A percentile compares a stretch with the other conserved stretches of the same genome.
phyloP scores from a whole-genome alignment of 2,888 invertebrate species.

The Trachelus troglodyta region DNA sequence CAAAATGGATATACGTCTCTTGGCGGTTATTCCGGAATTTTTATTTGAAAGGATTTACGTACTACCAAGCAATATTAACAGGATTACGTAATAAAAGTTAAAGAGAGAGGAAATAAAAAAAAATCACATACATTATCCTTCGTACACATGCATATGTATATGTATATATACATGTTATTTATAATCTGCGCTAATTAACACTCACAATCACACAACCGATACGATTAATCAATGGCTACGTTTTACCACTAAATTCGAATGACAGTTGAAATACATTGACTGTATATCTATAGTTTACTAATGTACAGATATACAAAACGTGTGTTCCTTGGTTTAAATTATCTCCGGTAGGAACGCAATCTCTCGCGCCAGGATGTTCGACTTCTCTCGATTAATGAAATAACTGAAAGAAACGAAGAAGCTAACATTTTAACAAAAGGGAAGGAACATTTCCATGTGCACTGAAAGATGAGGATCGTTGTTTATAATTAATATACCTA shows the following conservation, averaged over 20 bases:
- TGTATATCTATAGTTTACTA: not conserved
- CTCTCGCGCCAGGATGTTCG: not conserved
- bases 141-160: constrained; percentile 6
- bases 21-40: not conserved
- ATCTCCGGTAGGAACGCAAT: not conserved
- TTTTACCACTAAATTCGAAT: not conserved
- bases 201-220: not conserved
- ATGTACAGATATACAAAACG: not conserved
- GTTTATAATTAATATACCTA: constrained; percentile 31
- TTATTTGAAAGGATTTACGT: constrained; percentile 18
- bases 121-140: constrained; percentile 14
- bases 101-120: constrained; percentile 10
- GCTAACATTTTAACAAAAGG: not conserved
- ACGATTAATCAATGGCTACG: not conserved
- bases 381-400: not conserved
- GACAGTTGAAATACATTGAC: not conserved
- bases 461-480: not conserved
- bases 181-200: constrained; percentile 11
- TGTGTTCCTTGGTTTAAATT: not conserved
- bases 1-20: not conserved
- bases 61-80: constrained; percentile 18
- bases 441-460: not conserved
- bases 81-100: constrained; percentile 18
- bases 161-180: constrained; percentile 18
- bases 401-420: not conserved